These are phyloP conservation scores for Sandelia bainsii DNA, from an alignment of 2,797 vertebrate species.

Conservation along the genomic window DNA sequence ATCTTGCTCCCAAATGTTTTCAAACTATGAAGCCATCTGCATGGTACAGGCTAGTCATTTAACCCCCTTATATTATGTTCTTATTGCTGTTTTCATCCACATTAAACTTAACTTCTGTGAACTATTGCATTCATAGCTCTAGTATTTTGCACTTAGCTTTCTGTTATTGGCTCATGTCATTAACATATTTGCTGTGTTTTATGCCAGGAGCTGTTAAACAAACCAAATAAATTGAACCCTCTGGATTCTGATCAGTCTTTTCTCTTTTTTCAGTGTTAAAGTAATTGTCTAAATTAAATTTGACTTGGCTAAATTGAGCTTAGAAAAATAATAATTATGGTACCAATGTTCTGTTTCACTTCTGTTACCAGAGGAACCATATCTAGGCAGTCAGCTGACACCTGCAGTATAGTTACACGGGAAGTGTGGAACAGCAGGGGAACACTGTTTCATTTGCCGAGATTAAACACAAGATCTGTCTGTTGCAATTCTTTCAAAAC, in stretches of 20 bases:
- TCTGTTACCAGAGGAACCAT: conserved; percentile 6
- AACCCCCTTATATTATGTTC: neutral
- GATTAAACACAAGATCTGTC: neutral
- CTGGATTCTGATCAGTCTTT: conserved; percentile 67
- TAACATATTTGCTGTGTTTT: conserved; percentile 49
- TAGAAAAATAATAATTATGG: no score
- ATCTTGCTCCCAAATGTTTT: conserved; percentile 38
- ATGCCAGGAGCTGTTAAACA: conserved; percentile 43
- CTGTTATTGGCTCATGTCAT: conserved; percentile 2
- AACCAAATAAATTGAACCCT: conserved; percentile 76
- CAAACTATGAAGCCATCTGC: conserved; percentile 39
- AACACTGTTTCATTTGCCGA: neutral
- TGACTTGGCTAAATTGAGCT: neutral
- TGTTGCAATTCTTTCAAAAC: neutral
- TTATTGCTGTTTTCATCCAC: conserved; percentile 5
- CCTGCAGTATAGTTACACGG: neutral
- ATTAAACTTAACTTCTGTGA: conserved; percentile 5
- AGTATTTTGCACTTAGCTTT: conserved; percentile 5
- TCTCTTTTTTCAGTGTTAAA: neutral
- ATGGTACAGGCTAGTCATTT: conserved; percentile 40
- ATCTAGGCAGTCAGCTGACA: neutral
- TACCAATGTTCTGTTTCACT: conserved; percentile 21
- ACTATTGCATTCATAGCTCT: conserved; percentile 9
- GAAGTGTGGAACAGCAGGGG: neutral
- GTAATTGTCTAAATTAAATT: neutral